phyloP scores from a whole-genome alignment of 2,888 invertebrate species.

The Alloplasta piceator region DNA sequence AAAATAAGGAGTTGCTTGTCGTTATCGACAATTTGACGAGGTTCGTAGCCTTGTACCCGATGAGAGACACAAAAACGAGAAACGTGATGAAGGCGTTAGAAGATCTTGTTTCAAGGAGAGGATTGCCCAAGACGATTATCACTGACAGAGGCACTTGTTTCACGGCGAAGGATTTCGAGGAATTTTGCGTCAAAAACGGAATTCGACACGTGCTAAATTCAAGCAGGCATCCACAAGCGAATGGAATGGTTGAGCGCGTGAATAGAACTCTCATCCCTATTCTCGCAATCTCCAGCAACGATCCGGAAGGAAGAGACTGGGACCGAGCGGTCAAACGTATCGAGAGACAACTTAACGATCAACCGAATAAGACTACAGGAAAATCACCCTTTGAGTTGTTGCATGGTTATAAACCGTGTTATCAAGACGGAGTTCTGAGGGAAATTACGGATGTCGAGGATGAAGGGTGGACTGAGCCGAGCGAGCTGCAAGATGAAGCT shows the following conservation, averaged over 20 bases:
- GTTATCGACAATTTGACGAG: constrained; percentile 56
- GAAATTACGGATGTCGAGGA: background rate
- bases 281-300: too few species aligned
- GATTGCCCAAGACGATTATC: too few species aligned
- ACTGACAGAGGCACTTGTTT: constrained; percentile 47
- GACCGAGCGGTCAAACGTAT: constrained; percentile 31
- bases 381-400: constrained; percentile 63
- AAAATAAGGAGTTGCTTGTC: background rate
- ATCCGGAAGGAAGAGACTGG: too few species aligned
- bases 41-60: constrained; percentile 21
- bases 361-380: constrained; percentile 62
- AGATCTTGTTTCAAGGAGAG: constrained; percentile 45
- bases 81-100: constrained; percentile 36
- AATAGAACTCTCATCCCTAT: too few species aligned
- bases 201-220: constrained; percentile 43
- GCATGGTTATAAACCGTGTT: constrained; percentile 50
- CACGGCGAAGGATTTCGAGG: constrained; percentile 36
- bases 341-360: constrained; percentile 58
- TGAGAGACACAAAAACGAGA: constrained; percentile 24
- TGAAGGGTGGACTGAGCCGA: constrained; percentile 11
- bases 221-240: constrained; percentile 59
- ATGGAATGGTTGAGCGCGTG: constrained; percentile 14
- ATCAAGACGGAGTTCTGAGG: too few species aligned
- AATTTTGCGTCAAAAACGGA: too few species aligned
- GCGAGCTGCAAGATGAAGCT: constrained; percentile 38